Percentiles rank a stretch among this genome's conserved stretches.
Evolutionary conservation across 1,140 invertebrate species (phyloP).

Genomic region (Drosophila lowei): DNA sequence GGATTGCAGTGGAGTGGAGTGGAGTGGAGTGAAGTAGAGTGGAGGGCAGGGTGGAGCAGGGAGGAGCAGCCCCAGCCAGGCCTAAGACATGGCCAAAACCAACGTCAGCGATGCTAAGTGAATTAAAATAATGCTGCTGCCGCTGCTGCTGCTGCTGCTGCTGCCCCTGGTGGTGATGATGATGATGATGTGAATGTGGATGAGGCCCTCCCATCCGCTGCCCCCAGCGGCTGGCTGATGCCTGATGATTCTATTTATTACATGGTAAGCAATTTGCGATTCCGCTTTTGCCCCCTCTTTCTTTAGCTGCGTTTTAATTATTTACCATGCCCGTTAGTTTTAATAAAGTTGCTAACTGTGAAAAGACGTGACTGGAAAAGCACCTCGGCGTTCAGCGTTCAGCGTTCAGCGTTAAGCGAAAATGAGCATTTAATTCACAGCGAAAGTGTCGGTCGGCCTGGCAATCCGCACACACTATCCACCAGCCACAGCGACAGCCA

Average conservation of each 20-base stretch:
- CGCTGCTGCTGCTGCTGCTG: constrained; percentile 1
- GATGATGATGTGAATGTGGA: constrained; percentile 27
- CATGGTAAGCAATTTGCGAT: constrained; percentile 74
- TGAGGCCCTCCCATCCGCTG: constrained; percentile 26
- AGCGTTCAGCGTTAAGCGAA: constrained; percentile 22
- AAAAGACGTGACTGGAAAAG: constrained; percentile 75
- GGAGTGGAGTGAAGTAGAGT: no score
- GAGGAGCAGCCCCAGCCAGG: not conserved
- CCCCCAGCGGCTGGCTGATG: constrained; percentile 13
- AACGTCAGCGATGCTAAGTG: constrained; percentile 69
- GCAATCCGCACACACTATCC: not conserved
- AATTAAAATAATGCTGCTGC: constrained; percentile 73
- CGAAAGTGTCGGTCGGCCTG: constrained; percentile 63
- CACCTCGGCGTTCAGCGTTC: not conserved
- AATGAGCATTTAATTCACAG: constrained; percentile 74
- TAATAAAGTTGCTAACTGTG: constrained; percentile 81
- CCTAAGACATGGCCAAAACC: constrained; percentile 34
- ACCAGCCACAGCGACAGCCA: not conserved
- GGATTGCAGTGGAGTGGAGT: no score
- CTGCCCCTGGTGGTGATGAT: constrained; percentile 11
- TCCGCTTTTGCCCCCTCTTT: constrained; percentile 24
- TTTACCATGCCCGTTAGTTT: constrained; percentile 76
- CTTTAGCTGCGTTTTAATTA: constrained; percentile 72
- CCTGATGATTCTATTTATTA: constrained; percentile 81
- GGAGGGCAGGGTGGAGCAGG: no score